Base-by-base conservation (phyloP, 2,797 vertebrate species). In the Threskiornis aethiopicus region DNA sequence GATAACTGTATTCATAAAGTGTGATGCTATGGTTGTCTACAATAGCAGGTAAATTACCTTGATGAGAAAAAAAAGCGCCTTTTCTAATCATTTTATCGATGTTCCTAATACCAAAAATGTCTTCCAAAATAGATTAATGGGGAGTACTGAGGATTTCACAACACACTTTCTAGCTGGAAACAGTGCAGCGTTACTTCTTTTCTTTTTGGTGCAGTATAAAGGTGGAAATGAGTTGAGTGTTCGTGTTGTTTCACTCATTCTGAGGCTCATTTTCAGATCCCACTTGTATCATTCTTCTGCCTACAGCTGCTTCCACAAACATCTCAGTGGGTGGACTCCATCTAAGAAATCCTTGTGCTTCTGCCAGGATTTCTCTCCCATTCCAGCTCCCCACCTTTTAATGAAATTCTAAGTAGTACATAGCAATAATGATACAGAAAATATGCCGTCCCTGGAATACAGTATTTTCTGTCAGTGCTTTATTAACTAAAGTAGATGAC, bases 271-370 rank as follows among this genome's bases (percentile, higher is more conserved):
- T 86, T 93, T 78, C 81, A 90, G 67, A 93, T 95, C 81, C 59
- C 66, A 51, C 42, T 91, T 84, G 51, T 81, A 76, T 80, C 1
- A 49, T 84, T 95, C 91, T 91, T 91, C 85, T 87, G 51, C 83
- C 51, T 93, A 51, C 80, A 91, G 77, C 57, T 93, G 58, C 76
- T 94, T 95, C 41, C 72, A 89, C 61, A 89, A 73, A 71, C 33
- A 64, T 77, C 42, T 78, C 11, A 29, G 58, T 90, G 61, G 73
- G 79, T 93, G 84, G 69, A 95, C 72, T 82, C 41, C 54, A 51
- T 78, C 61, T 86, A 78, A 96, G 73, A 91, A 95, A 61, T 62
- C n/a, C 66, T 76, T 84, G 70, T 61, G 17, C 35, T 91, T 90
- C 58, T 91, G 85, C 85, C 91, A 91, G 41, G 28, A 55, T 88